Evolutionary conservation across 2,888 invertebrate genomes (phyloP).

Genomic region (Drosophila quinaria): DNA sequence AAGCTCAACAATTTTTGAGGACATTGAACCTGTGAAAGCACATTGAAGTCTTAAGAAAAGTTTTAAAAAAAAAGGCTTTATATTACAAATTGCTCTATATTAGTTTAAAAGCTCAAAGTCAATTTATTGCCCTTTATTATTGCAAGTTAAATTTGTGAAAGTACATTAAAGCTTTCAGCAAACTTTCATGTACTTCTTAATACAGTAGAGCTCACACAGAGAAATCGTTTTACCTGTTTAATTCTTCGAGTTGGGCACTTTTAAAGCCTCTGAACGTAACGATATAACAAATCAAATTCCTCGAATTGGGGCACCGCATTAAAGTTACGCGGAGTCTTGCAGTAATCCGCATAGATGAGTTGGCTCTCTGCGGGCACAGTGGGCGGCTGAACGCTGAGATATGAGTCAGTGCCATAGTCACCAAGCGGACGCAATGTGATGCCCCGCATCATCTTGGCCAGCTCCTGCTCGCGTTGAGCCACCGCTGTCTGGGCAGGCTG

Average conservation of each 20-base stretch:
- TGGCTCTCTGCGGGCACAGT: conserved; percentile 79
- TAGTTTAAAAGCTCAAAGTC: too few relatives aligned
- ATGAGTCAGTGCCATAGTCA: conserved; percentile 82
- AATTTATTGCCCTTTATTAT: background rate
- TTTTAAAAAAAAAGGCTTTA: too few relatives aligned
- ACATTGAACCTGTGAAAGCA: background rate
- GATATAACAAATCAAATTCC: conserved; percentile 74
- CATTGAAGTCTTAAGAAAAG: background rate
- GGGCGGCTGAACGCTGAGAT: conserved; percentile 82
- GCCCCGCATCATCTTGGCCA: conserved; percentile 74
- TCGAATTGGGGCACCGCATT: conserved; percentile 80
- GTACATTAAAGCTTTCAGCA: background rate
- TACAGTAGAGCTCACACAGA: background rate
- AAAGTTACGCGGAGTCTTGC: conserved; percentile 78
- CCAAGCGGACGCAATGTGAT: conserved; percentile 78
- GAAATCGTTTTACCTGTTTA: conserved; percentile 4
- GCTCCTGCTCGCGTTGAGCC: conserved; percentile 73
- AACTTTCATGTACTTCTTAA: background rate
- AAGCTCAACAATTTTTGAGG: background rate
- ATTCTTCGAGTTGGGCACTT: background rate
- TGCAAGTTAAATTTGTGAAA: background rate
- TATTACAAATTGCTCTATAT: too few relatives aligned
- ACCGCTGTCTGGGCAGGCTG: conserved; percentile 53
- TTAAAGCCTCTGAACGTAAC: conserved; percentile 76
- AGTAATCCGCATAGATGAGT: conserved; percentile 83